A percentile compares a stretch with the other conserved stretches of the same genome.
These are phyloP conservation scores for Mamestra brassicae DNA, from an alignment of 2,888 invertebrate genomes.

Conservation along the genomic window DNA sequence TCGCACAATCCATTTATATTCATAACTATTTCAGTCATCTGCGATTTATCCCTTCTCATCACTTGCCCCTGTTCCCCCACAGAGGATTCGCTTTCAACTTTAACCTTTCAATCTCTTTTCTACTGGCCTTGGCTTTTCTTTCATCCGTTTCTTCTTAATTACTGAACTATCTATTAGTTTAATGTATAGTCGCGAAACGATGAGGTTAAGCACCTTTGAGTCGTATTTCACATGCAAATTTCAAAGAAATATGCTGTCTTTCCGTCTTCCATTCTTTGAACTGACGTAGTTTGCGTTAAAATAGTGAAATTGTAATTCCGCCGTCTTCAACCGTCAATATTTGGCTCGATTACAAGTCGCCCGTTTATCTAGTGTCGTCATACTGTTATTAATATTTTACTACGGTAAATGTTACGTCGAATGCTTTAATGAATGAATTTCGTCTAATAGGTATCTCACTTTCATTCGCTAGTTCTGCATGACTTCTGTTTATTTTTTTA, in stretches of 20 bases:
- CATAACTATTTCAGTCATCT: not conserved
- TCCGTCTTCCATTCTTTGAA: not conserved
- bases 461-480: not conserved
- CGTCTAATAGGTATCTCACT: not conserved
- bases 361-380: slow-evolving; percentile 11
- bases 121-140: not conserved
- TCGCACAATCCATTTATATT: not conserved
- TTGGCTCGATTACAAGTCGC: slow-evolving; percentile 18
- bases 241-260: not conserved
- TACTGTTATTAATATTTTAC: slow-evolving; percentile 3
- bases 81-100: not conserved
- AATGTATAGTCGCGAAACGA: too few relatives aligned
- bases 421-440: not conserved
- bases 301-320: slow-evolving; percentile 3
- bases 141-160: not conserved
- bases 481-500: not conserved
- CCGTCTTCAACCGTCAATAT: slow-evolving; percentile 15
- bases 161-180: not conserved
- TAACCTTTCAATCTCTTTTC: not conserved
- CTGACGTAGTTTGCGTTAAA: not conserved
- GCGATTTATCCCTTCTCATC: too few relatives aligned
- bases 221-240: not conserved
- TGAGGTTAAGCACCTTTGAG: too few relatives aligned
- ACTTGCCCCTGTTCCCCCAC: too few relatives aligned
- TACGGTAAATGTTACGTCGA: too few relatives aligned